Evolutionary conservation across 2,113 vertebrate species (phyloP).

Genomic region (Epinephelus moara): DNA sequence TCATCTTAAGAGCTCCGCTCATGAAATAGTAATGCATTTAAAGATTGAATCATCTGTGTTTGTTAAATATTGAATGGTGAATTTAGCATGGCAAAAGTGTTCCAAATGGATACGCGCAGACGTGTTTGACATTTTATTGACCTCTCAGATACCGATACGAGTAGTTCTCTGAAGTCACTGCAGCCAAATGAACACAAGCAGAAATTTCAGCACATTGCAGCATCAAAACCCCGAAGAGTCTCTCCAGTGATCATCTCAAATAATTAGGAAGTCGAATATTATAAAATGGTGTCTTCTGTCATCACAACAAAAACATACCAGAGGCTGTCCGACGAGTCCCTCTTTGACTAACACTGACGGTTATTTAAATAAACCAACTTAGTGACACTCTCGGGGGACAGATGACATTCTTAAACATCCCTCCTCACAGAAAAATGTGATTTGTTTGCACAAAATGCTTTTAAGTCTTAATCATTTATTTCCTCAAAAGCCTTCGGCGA

Average conservation of each 20-base stretch:
- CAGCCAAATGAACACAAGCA: neutral
- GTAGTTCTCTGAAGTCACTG: neutral
- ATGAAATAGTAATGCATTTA: constrained; percentile 37
- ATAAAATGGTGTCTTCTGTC: neutral
- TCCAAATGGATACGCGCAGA: neutral
- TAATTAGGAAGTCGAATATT: constrained; percentile 27
- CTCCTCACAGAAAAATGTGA: constrained; percentile 4
- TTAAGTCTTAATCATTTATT: constrained; percentile 2
- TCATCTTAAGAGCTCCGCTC: constrained; percentile 26
- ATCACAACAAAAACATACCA: constrained; percentile 33
- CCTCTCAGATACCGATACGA: constrained; percentile 2
- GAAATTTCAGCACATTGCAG: constrained; percentile 33
- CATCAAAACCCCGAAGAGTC: constrained; percentile 9
- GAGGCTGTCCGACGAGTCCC: constrained; percentile 34
- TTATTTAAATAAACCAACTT: constrained; percentile 54
- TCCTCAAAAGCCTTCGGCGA: constrained; percentile 29
- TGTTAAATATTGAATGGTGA: constrained; percentile 55
- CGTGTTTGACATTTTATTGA: constrained; percentile 23
- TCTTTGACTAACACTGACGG: neutral
- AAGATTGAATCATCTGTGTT: constrained; percentile 54
- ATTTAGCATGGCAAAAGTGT: constrained; percentile 1
- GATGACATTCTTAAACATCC: constrained; percentile 5
- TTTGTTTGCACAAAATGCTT: constrained; percentile 30
- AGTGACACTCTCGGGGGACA: constrained; percentile 33
- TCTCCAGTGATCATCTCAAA: constrained; percentile 40